Conservation (phyloP, 2,888 invertebrate species). For the Hydropsyche betteni region DNA sequence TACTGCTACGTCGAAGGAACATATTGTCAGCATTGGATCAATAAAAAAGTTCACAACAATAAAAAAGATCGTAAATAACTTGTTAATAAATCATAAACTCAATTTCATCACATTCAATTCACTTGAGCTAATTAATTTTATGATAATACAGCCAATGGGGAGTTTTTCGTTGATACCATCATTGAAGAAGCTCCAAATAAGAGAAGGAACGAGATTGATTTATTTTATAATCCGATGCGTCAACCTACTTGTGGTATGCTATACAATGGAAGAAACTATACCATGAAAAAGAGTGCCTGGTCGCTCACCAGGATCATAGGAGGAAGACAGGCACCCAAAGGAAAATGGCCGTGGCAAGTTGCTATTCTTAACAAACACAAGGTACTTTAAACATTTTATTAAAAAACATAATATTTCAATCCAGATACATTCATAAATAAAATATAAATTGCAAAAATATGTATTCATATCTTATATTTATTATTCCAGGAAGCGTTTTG, state of each 20-base stretch:
- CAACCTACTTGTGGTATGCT: constrained; percentile 44
- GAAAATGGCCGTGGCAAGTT: constrained; percentile 96
- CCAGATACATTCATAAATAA: constrained; percentile 31
- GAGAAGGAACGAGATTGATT: constrained; percentile 45
- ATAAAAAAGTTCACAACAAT: constrained; percentile 57
- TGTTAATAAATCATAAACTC: background rate
- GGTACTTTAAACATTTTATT: constrained; percentile 59
- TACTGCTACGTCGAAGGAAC: constrained; percentile 86
- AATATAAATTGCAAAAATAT: background rate
- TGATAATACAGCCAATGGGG: constrained; percentile 40
- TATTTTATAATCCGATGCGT: constrained; percentile 25
- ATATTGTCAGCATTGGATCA: constrained; percentile 79
- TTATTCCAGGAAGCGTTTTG: constrained; percentile 82
- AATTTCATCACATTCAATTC: background rate
- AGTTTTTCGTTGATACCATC: constrained; percentile 48
- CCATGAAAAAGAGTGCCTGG: constrained; percentile 57
- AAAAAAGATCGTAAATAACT: constrained; percentile 44
- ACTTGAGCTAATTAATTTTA: background rate
- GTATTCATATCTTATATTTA: constrained; percentile 5
- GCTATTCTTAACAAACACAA: constrained; percentile 85
- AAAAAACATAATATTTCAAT: constrained; percentile 8
- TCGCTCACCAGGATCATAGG: constrained; percentile 86
- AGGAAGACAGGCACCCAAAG: constrained; percentile 79
- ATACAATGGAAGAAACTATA: constrained; percentile 42
- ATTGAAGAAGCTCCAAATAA: constrained; percentile 46